Base-by-base conservation (phyloP, 2,797 vertebrate species). In the Acipenser transmontanus region DNA sequence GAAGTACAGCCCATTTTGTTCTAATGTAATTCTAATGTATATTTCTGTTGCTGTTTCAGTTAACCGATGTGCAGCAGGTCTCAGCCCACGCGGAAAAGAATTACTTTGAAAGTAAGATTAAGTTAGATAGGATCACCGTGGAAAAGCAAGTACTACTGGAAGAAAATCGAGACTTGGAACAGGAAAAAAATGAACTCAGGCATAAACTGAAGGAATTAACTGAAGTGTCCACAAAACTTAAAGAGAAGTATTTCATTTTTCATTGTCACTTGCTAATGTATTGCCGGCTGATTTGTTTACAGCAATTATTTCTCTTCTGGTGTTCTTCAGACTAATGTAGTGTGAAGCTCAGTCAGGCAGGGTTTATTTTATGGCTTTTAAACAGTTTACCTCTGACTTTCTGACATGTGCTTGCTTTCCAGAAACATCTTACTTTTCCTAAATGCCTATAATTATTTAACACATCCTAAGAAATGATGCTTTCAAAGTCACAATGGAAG, bases 41-140 rank as follows among this genome's bases (percentile, higher is more conserved):
- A 34, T 34, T 34, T 34, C 34, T 34, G 34, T 34, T 34, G 34
- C 34, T 66, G 57, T 64, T 66, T 61, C 20, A 89, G 84, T 82
- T 85, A 66, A 66, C 69, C 1, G 82, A 85, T 47, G 63, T 87
- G 64, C 84, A 89, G 80, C 75, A 82, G 1, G 49, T 61, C 8
- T 70, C 84, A 52, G 77, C 78, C 0, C 84, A 85, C 73, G 75
- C 77, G 2, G 87, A 91, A 76, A 88, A 81, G 69, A 87, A 69
- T 65, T 86, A 76, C 63, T 92, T 89, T 74, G 87, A 91, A 71
- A 71, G 73, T 4, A 79, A 87, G 78, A 76, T 89, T 79, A 88
- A 88, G 67, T 69, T 91, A 73, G 85, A 92, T 1, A 80, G 84
- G 9, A 65, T 76, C 47, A 78, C 75, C 0, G 82, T 77, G 7